phyloP scores from a whole-genome alignment of 2,797 vertebrate species.

The Onychomys torridus region DNA sequence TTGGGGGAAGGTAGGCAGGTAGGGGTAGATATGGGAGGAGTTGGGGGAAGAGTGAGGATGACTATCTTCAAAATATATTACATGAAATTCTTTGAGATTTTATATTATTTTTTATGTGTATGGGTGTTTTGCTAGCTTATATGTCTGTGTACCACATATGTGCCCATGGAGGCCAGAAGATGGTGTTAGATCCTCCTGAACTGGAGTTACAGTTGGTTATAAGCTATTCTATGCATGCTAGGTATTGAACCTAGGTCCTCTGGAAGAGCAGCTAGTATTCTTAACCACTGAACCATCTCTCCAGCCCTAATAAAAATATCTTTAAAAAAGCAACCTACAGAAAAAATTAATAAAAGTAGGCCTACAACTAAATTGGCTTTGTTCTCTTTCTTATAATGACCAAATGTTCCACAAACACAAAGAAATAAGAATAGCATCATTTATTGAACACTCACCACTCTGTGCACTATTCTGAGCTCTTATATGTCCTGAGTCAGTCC shows the following conservation, averaged over 20 bases:
- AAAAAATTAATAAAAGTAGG: neutral
- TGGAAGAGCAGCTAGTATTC: neutral
- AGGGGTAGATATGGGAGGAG: neutral
- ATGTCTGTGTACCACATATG: neutral
- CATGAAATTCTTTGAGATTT: neutral
- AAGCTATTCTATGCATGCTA: neutral
- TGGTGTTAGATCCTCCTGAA: neutral
- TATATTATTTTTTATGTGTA: neutral
- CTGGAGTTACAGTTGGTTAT: neutral
- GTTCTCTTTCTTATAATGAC: constrained; percentile 1
- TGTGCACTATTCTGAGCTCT: constrained; percentile 10
- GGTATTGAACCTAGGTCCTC: neutral
- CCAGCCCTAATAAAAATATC: neutral
- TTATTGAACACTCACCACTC: neutral
- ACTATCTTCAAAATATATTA: neutral
- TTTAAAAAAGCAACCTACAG: neutral
- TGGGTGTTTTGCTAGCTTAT: neutral
- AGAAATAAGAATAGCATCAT: constrained; percentile 31
- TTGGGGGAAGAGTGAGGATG: neutral
- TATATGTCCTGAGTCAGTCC: constrained; percentile 9
- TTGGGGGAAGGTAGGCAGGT: neutral
- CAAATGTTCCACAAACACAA: constrained; percentile 41
- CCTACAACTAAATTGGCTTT: neutral
- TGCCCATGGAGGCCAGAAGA: neutral
- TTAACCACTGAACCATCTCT: neutral